Evolutionary conservation across 2,113 vertebrate genomes (phyloP).

Genomic region (Garra rufa): DNA sequence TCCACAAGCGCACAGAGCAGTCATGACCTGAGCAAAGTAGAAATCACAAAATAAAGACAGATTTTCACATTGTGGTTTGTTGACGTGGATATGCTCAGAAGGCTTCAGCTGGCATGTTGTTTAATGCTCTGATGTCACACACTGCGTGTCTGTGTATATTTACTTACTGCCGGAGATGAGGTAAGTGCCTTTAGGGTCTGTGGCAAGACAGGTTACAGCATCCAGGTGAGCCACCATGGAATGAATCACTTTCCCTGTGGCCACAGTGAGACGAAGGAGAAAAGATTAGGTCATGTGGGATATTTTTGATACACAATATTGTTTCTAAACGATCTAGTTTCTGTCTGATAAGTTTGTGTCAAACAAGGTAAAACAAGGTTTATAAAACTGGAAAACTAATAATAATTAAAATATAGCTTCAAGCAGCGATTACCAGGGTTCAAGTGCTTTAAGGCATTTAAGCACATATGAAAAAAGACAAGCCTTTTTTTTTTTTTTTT

Average conservation of each 20-base stretch:
- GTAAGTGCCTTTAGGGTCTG: constrained; percentile 89
- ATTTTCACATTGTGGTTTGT: neutral
- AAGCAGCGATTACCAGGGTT: too few species aligned
- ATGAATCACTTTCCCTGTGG: constrained; percentile 83
- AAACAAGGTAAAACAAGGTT: neutral
- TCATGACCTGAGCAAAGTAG: constrained; percentile 80
- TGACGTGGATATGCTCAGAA: neutral
- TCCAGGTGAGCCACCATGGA: constrained; percentile 94
- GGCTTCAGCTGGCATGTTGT: neutral
- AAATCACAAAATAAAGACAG: neutral
- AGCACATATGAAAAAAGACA: too few species aligned
- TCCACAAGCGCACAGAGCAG: constrained; percentile 93
- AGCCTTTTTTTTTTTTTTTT: too few species aligned
- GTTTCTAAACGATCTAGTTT: neutral
- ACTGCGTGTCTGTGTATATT: neutral
- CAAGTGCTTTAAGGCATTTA: too few species aligned
- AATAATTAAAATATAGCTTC: neutral
- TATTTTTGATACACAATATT: neutral
- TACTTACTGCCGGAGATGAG: constrained; percentile 91
- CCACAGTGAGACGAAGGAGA: neutral
- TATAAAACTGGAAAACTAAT: neutral
- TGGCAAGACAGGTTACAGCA: constrained; percentile 89
- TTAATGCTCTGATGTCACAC: neutral
- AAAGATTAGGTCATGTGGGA: neutral
- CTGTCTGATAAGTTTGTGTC: neutral